Percentiles rank a stretch among this genome's conserved stretches.
Conservation (phyloP, 2,888 invertebrate species). For the Zaprionus lineosus region DNA sequence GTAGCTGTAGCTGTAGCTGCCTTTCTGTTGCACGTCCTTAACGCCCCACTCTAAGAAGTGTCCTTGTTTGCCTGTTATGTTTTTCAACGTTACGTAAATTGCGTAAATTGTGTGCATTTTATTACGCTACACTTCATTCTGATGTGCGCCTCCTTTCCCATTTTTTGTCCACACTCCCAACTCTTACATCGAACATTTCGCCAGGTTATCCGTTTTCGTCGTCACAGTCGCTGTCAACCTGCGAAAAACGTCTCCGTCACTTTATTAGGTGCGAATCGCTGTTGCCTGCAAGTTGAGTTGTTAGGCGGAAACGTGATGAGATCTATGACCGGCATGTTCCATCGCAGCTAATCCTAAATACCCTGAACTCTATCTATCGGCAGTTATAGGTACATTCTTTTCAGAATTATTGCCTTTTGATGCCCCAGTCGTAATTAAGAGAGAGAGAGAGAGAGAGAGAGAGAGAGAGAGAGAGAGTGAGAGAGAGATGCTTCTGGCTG, state of each 20-base stretch:
- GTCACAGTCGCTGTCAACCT: slow-evolving; percentile 25
- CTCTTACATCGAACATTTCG: slow-evolving; percentile 46
- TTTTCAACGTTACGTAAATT: slow-evolving; percentile 65
- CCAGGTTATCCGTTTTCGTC: slow-evolving; percentile 4
- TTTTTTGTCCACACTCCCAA: slow-evolving; percentile 13
- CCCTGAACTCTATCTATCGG: too few relatives aligned
- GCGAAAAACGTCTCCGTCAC: slow-evolving; percentile 50
- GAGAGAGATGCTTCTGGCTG: too few relatives aligned
- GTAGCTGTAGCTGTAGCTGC: not conserved
- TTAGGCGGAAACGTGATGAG: not conserved
- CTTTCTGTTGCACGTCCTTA: not conserved
- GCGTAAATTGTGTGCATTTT: slow-evolving; percentile 68
- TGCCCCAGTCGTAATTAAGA: too few relatives aligned
- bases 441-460: too few relatives aligned
- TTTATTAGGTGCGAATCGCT: slow-evolving; percentile 48
- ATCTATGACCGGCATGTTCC: not conserved
- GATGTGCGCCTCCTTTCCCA: slow-evolving; percentile 16
- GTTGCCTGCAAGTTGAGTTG: not conserved
- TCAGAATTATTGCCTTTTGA: too few relatives aligned
- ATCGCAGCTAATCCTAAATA: too few relatives aligned
- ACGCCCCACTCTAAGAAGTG: slow-evolving; percentile 14
- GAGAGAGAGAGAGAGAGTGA: too few relatives aligned
- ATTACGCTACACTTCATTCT: slow-evolving; percentile 53
- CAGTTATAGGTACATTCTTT: too few relatives aligned
- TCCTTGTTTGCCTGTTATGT: slow-evolving; percentile 63